Evolutionary conservation across 2,113 vertebrate species (phyloP).

Genomic region (Takifugu flavidus): DNA sequence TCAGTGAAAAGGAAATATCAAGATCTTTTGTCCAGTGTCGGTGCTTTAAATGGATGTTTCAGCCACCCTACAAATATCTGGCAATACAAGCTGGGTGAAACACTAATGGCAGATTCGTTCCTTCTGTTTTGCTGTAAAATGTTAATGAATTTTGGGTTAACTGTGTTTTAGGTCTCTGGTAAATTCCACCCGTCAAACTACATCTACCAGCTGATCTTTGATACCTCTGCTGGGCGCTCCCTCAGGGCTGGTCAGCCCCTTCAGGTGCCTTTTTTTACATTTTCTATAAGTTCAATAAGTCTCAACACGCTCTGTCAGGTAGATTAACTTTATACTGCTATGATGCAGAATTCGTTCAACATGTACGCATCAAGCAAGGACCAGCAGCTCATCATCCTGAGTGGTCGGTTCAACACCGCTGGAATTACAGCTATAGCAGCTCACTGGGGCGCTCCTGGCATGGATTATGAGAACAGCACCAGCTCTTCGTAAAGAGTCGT

Average conservation of each 20-base stretch:
- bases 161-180: slow-evolving; percentile 40
- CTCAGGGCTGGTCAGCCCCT: slow-evolving; percentile 10
- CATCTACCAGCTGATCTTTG: slow-evolving; percentile 43
- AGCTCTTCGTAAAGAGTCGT: too few species aligned
- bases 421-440: not conserved
- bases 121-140: not conserved
- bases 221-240: slow-evolving; percentile 40
- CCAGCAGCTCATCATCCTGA: not conserved
- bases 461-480: not conserved
- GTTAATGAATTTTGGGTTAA: not conserved
- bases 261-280: not conserved
- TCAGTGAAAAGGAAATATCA: slow-evolving; percentile 8
- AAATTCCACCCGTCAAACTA: slow-evolving; percentile 30
- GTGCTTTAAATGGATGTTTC: too few species aligned
- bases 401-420: not conserved
- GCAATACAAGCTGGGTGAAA: too few species aligned
- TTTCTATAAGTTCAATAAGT: not conserved
- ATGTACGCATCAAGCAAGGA: slow-evolving; percentile 17
- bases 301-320: not conserved
- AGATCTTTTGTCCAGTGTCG: too few species aligned
- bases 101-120: not conserved
- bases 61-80: too few species aligned
- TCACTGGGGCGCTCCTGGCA: not conserved
- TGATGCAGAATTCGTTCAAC: slow-evolving; percentile 29
- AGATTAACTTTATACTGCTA: not conserved